Percentiles rank a stretch among this genome's conserved stretches.
Conservation (phyloP, 2,797 vertebrate genomes). For the Phalloptychus januarius region DNA sequence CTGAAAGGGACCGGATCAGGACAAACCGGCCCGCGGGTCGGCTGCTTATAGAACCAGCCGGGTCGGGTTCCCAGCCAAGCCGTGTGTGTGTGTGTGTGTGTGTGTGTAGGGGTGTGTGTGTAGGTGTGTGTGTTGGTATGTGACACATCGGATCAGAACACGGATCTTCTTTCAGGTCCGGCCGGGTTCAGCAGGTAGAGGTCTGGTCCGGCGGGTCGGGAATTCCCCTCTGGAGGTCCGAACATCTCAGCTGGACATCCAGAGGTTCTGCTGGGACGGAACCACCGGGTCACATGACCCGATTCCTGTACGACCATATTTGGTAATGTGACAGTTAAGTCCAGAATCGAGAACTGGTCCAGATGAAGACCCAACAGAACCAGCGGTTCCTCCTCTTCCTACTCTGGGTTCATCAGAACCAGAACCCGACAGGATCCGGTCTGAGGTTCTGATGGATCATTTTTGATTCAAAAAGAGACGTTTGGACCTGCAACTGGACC, state of each 20-base stretch:
- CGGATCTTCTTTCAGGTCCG: conserved; percentile 51
- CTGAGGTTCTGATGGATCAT: neutral
- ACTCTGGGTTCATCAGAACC: too few species aligned
- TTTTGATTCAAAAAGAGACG: neutral
- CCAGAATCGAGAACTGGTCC: neutral
- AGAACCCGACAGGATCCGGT: too few species aligned
- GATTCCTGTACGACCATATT: neutral
- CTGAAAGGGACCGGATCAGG: conserved; percentile 28
- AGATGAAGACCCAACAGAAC: neutral
- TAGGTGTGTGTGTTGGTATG: conserved; percentile 34
- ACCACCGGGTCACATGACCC: neutral
- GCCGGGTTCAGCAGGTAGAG: conserved; percentile 1
- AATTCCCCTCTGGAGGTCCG: neutral
- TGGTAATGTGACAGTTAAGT: neutral
- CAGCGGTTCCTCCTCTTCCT: neutral
- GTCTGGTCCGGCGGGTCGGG: neutral
- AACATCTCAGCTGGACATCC: neutral
- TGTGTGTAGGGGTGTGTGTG: neutral
- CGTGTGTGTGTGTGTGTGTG: neutral
- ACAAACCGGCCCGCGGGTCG: neutral
- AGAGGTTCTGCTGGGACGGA: neutral
- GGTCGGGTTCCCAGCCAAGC: neutral
- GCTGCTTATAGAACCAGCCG: conserved; percentile 33
- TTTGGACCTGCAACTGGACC: neutral
- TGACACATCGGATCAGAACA: conserved; percentile 23